These are phyloP conservation scores for Bruchidius siliquastri DNA, from an alignment of 2,888 invertebrate genomes.

Conservation along the genomic window DNA sequence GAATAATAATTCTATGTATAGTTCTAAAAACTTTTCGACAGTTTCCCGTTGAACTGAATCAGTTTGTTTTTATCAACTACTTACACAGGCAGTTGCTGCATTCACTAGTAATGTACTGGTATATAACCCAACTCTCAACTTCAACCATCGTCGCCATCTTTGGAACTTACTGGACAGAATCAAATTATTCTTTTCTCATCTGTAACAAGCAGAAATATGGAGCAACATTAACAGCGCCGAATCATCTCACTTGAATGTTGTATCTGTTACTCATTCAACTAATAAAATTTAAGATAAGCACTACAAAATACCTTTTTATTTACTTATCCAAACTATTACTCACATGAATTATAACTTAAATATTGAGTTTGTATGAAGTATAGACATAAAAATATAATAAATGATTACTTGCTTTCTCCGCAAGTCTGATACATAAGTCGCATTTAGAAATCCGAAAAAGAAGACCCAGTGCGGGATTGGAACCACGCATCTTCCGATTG, in stretches of 20 bases:
- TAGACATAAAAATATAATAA: background rate
- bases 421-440: too few species aligned
- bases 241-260: background rate
- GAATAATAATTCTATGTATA: too few species aligned
- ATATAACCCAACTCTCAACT: conserved; percentile 66
- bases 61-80: conserved; percentile 36
- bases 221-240: background rate
- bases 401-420: too few species aligned
- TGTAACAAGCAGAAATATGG: background rate
- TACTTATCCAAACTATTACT: background rate
- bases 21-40: background rate
- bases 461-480: too few species aligned
- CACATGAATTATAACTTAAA: background rate
- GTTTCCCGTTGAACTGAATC: too few species aligned
- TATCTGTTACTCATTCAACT: background rate
- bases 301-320: background rate
- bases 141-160: conserved; percentile 56
- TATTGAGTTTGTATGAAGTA: background rate
- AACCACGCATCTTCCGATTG: too few species aligned
- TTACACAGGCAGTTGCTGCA: conserved; percentile 64
- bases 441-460: too few species aligned
- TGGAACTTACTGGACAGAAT: conserved; percentile 16
- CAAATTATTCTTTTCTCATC: background rate
- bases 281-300: background rate
- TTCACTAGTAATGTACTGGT: conserved; percentile 64